Conservation (phyloP, 2,797 vertebrate species). For the Diplodus sargus region DNA sequence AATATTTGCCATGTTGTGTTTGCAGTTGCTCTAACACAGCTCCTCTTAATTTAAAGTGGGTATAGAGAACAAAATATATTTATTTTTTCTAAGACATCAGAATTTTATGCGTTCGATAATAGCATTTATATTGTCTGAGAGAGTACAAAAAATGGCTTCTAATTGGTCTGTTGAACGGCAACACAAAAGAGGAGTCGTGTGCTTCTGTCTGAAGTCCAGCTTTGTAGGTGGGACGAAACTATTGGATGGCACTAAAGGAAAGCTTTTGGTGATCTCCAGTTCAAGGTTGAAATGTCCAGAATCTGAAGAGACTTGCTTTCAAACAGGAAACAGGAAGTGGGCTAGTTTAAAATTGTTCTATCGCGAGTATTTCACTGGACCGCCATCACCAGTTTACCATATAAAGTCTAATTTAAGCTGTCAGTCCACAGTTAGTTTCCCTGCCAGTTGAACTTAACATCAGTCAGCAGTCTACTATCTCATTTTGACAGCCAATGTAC, state of each 20-base stretch:
- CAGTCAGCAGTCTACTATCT: neutral
- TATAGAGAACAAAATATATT: too few relatives aligned
- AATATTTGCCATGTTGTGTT: neutral
- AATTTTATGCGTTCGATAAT: too few relatives aligned
- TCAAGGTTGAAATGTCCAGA: too few relatives aligned
- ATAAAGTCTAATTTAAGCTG: neutral
- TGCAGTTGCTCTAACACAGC: too few relatives aligned
- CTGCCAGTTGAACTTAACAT: constrained; percentile 16
- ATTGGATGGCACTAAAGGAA: neutral
- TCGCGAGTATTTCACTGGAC: neutral
- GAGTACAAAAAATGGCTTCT: neutral
- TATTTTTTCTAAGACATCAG: too few relatives aligned
- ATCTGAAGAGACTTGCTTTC: too few relatives aligned
- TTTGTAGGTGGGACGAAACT: neutral
- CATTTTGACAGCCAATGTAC: constrained; percentile 13
- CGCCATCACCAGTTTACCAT: neutral
- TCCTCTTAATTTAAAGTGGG: too few relatives aligned
- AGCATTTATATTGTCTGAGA: neutral
- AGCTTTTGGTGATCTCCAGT: neutral
- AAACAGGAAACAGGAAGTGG: neutral
- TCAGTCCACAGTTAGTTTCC: neutral
- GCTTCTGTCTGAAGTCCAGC: neutral
- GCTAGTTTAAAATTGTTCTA: neutral
- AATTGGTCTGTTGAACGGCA: neutral
- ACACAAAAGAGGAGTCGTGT: neutral